A percentile compares a stretch with the other conserved stretches of the same genome.
Evolutionary conservation across 2,888 invertebrate genomes (phyloP).

Genomic region (Chrysolina oricalcia): DNA sequence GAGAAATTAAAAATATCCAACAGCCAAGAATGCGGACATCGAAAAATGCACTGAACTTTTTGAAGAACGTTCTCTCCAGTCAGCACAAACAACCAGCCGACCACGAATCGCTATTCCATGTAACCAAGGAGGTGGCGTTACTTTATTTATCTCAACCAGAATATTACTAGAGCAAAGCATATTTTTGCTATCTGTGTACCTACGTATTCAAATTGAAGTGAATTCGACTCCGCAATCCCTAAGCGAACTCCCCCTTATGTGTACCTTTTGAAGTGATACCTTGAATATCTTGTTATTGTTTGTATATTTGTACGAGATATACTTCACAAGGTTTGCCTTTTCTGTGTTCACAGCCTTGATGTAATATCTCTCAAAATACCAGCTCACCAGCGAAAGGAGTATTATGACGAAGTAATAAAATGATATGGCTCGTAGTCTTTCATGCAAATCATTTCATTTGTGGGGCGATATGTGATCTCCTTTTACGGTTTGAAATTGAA

Average conservation of each 20-base stretch:
- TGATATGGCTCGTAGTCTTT: too few species aligned
- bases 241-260: neutral
- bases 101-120: neutral
- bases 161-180: neutral
- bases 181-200: neutral
- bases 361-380: neutral
- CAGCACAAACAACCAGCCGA: too few species aligned
- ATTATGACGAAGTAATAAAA: too few species aligned
- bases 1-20: too few species aligned
- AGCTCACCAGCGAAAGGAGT: neutral
- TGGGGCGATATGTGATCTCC: too few species aligned
- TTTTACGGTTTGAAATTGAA: too few species aligned
- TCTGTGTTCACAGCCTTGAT: neutral
- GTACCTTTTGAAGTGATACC: conserved; percentile 20
- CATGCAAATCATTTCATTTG: too few species aligned
- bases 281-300: conserved; percentile 6
- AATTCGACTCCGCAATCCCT: neutral
- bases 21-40: too few species aligned
- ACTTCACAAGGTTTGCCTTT: neutral
- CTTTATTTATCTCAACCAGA: neutral
- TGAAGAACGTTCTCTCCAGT: too few species aligned
- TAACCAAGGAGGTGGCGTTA: neutral
- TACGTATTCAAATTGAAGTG: neutral
- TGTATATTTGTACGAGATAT: neutral
- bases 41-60: too few species aligned